A percentile compares a stretch with the other conserved stretches of the same genome.
phyloP scores from a whole-genome alignment of 2,888 invertebrate genomes.

The Eudasyphora cyanicolor region DNA sequence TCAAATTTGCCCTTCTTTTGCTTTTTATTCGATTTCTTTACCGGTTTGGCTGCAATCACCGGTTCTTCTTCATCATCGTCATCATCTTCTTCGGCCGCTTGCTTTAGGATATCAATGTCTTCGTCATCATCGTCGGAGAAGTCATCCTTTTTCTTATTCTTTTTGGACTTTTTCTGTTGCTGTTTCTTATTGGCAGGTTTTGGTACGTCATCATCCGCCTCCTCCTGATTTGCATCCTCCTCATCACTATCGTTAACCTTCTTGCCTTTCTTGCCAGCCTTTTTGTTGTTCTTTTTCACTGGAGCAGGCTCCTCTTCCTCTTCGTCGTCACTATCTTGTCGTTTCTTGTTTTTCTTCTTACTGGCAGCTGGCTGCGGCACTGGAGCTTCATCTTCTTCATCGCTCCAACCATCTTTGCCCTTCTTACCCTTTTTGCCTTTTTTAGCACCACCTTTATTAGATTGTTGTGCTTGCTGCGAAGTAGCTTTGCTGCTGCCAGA shows the following conservation, averaged over 20 bases:
- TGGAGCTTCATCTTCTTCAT: slow-evolving; percentile 75
- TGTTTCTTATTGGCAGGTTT: slow-evolving; percentile 69
- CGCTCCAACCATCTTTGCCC: slow-evolving; percentile 82
- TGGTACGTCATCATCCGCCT: slow-evolving; percentile 52
- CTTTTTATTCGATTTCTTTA: slow-evolving; percentile 77
- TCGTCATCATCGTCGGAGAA: slow-evolving; percentile 76
- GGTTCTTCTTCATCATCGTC: slow-evolving; percentile 70
- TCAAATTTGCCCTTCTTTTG: slow-evolving; percentile 72
- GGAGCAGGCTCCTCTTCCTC: slow-evolving; percentile 55
- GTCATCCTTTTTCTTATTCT: slow-evolving; percentile 73
- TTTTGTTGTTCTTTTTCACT: slow-evolving; percentile 62
- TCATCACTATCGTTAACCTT: slow-evolving; percentile 61
- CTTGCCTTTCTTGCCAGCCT: slow-evolving; percentile 75
- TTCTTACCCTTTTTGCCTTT: slow-evolving; percentile 79
- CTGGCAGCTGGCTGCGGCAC: slow-evolving; percentile 35
- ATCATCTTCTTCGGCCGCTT: slow-evolving; percentile 71
- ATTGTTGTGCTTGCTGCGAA: slow-evolving; percentile 49
- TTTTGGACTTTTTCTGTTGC: slow-evolving; percentile 73
- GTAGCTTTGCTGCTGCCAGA: slow-evolving; percentile 69
- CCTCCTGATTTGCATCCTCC: slow-evolving; percentile 68
- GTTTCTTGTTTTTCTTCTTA: slow-evolving; percentile 63
- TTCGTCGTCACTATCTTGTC: slow-evolving; percentile 63
- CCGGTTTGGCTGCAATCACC: slow-evolving; percentile 67
- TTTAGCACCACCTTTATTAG: slow-evolving; percentile 59
- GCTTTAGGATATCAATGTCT: slow-evolving; percentile 59